A percentile compares a stretch with the other conserved stretches of the same genome.
phyloP scores from a whole-genome alignment of 2,113 vertebrate species.

The Gopherus evgoodei region DNA sequence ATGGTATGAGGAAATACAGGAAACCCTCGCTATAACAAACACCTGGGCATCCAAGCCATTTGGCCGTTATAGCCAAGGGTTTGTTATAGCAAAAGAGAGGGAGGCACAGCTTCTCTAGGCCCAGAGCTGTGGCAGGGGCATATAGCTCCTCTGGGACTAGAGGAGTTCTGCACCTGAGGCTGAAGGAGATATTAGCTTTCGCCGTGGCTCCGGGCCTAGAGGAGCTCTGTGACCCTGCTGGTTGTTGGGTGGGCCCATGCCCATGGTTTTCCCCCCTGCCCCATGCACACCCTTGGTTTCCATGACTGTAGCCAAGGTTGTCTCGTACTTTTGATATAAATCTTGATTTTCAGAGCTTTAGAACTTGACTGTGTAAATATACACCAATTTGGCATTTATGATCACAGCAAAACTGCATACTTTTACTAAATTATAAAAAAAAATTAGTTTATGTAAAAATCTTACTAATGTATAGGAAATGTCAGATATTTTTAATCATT shows the following conservation, averaged over 20 bases:
- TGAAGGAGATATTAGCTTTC: too few species aligned
- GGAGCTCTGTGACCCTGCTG: too few species aligned
- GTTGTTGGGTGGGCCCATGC: too few species aligned
- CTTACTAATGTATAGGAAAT: neutral
- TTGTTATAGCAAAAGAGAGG: too few species aligned
- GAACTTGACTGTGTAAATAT: neutral
- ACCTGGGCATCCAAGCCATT: too few species aligned
- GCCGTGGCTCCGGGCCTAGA: fast-evolving
- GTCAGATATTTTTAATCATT: neutral
- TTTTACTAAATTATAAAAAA: neutral
- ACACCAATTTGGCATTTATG: neutral
- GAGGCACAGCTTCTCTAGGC: too few species aligned
- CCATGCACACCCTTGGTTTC: neutral
- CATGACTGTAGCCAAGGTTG: neutral
- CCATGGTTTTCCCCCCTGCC: fast-evolving
- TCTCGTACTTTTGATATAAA: neutral
- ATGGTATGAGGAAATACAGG: too few species aligned
- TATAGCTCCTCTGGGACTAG: too few species aligned
- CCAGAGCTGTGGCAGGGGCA: too few species aligned
- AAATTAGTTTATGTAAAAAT: neutral
- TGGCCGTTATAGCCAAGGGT: too few species aligned
- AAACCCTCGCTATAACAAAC: too few species aligned
- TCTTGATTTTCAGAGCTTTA: neutral
- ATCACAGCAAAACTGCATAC: neutral
- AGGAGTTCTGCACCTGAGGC: too few species aligned